Percentiles rank a stretch among this genome's conserved stretches.
Evolutionary conservation across 2,113 vertebrate species (phyloP).

Genomic region (Petaurus breviceps): DNA sequence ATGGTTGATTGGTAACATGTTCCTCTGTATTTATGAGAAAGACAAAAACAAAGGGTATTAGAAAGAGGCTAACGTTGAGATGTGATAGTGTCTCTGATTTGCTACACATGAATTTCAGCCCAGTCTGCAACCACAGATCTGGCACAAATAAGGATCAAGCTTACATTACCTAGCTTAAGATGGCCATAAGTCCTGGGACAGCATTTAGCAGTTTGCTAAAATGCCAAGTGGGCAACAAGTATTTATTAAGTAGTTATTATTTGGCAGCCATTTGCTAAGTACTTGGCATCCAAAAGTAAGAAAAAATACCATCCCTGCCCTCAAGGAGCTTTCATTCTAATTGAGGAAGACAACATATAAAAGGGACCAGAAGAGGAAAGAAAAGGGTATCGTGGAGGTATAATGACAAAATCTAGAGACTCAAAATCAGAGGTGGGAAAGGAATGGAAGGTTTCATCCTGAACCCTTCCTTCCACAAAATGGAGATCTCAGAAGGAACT

Average conservation of each 20-base stretch:
- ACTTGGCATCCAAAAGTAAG: neutral
- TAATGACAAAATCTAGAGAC: neutral
- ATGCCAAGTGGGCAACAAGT: neutral
- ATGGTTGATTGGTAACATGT: neutral
- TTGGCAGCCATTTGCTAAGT: neutral
- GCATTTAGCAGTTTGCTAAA: neutral
- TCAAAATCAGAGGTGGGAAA: neutral
- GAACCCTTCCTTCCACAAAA: neutral
- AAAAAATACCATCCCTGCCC: neutral
- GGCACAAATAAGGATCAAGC: conserved; percentile 63
- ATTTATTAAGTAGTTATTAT: neutral
- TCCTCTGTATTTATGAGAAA: neutral
- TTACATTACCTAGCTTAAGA: conserved; percentile 49
- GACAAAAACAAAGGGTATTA: neutral
- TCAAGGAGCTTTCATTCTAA: neutral
- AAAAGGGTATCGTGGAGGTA: neutral
- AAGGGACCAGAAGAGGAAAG: neutral
- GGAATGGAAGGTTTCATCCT: neutral
- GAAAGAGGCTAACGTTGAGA: neutral
- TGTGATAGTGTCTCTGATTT: neutral
- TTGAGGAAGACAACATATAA: neutral
- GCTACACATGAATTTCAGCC: neutral
- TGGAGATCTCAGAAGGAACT: neutral
- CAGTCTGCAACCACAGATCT: neutral
- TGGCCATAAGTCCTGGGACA: neutral